Evolutionary conservation across 2,113 vertebrate species (phyloP).

Genomic region (Dipodomys stephensi): DNA sequence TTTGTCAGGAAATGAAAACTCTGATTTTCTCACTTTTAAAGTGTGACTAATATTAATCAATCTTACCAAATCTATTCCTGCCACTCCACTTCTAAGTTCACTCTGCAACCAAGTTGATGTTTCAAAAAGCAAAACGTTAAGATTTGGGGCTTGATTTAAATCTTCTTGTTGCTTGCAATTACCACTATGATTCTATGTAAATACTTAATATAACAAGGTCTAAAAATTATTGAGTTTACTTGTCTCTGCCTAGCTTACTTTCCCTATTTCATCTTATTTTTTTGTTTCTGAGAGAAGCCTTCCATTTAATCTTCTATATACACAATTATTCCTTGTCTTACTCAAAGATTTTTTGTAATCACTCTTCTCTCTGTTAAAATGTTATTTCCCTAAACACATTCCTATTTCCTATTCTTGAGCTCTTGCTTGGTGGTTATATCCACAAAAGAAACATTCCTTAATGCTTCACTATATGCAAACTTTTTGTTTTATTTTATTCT

Average conservation of each 20-base stretch:
- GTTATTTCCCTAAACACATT: background rate
- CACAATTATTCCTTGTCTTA: background rate
- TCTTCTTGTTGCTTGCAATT: background rate
- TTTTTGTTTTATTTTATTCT: background rate
- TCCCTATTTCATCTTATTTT: background rate
- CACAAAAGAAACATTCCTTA: background rate
- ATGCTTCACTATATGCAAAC: background rate
- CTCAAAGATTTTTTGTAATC: background rate
- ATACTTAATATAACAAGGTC: background rate
- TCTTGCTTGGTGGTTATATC: background rate
- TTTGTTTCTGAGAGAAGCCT: background rate
- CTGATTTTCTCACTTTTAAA: background rate
- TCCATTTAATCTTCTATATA: background rate
- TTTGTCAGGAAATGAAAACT: background rate
- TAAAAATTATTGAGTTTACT: background rate
- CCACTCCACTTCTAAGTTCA: no score
- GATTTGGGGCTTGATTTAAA: background rate
- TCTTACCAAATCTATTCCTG: background rate
- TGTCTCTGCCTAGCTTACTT: background rate
- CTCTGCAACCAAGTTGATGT: background rate
- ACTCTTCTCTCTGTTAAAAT: background rate
- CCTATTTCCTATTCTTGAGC: background rate
- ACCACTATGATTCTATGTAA: background rate
- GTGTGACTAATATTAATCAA: background rate
- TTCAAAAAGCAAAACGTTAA: background rate